These are phyloP conservation scores for Numenius phaeopus DNA, from an alignment of 2,797 vertebrate genomes.

Conservation along the genomic window DNA sequence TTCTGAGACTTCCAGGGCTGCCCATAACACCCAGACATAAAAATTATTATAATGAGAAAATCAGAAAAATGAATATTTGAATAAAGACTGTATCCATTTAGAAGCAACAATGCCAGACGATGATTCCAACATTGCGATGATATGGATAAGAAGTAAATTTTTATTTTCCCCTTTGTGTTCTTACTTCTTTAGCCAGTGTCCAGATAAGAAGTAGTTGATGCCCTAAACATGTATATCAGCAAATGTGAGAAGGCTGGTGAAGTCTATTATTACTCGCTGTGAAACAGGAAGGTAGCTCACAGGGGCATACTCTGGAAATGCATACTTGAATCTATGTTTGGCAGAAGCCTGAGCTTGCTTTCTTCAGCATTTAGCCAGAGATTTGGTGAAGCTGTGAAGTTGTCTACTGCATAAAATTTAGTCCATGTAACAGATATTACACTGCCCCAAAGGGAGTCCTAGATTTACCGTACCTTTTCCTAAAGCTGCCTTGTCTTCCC, in stretches of 20 bases:
- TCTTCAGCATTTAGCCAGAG: background rate
- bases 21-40: background rate
- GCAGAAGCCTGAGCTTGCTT: background rate
- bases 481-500: background rate
- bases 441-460: background rate
- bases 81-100: background rate
- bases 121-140: background rate
- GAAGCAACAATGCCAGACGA: background rate
- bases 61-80: background rate
- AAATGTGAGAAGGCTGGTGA: background rate
- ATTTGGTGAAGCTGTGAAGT: background rate
- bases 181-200: background rate
- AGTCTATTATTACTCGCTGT: background rate
- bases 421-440: background rate
- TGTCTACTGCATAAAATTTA: background rate
- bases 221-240: background rate
- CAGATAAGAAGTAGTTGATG: background rate
- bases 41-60: background rate
- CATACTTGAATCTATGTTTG: background rate
- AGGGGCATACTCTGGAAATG: background rate
- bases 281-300: background rate
- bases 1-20: background rate
- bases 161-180: background rate
- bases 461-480: background rate
- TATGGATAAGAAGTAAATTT: background rate